Evolutionary conservation across 92 coral and sea anemone species (phyloP).

Genomic region (Porites rus): DNA sequence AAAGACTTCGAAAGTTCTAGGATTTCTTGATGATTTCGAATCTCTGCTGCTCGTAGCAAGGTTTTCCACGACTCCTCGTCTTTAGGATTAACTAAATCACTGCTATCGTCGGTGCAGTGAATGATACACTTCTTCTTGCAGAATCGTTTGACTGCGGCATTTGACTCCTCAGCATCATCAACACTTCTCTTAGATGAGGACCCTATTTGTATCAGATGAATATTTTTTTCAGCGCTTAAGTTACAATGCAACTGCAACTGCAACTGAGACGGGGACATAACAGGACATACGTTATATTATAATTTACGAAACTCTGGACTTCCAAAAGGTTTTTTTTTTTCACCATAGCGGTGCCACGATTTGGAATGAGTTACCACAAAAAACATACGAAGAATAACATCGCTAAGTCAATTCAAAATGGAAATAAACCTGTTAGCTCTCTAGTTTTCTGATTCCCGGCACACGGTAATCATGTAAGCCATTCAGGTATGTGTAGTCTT

Average conservation of each 20-base stretch:
- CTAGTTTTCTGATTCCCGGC: too few species aligned
- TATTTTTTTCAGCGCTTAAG: slow-evolving; percentile 11
- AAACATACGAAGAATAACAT: too few species aligned
- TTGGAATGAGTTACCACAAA: too few species aligned
- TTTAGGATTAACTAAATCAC: slow-evolving; percentile 48
- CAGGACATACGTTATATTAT: too few species aligned
- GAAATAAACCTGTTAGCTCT: too few species aligned
- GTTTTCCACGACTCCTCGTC: slow-evolving; percentile 68
- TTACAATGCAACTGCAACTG: background rate
- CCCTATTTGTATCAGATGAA: slow-evolving; percentile 11
- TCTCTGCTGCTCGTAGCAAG: slow-evolving; percentile 60
- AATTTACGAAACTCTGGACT: too few species aligned
- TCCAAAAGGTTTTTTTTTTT: too few species aligned
- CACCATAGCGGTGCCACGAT: too few species aligned
- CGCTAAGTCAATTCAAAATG: too few species aligned
- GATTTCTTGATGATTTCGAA: slow-evolving; percentile 52
- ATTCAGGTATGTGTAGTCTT: too few species aligned
- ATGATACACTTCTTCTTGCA: slow-evolving; percentile 45
- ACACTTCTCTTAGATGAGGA: slow-evolving; percentile 43
- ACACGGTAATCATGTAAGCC: too few species aligned
- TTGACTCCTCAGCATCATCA: slow-evolving; percentile 24
- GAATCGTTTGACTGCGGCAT: background rate
- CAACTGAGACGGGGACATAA: too few species aligned
- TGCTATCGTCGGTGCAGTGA: slow-evolving; percentile 60
- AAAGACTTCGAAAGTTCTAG: slow-evolving; percentile 32